Percentiles rank a stretch among this genome's conserved stretches.
Conservation (phyloP, 2,113 vertebrate species). For the Benitochromis conjunctus region DNA sequence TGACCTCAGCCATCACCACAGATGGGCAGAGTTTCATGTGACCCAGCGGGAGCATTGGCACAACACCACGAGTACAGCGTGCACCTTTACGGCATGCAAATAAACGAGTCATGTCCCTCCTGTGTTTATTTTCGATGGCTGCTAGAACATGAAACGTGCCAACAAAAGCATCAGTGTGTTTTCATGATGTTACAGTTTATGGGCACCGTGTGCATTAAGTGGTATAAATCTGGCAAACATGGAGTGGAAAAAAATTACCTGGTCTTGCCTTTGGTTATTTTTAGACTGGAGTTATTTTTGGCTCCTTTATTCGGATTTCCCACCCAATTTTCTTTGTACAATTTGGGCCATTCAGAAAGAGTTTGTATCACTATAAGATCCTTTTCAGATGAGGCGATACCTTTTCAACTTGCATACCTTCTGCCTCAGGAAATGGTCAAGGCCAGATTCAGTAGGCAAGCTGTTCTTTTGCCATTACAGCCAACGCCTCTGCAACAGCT, state of each 20-base stretch:
- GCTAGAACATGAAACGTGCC: slow-evolving; percentile 3
- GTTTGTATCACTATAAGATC: not conserved
- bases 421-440: not conserved
- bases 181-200: slow-evolving; percentile 24
- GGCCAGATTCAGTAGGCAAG: slow-evolving; percentile 20
- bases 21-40: slow-evolving; percentile 18
- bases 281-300: slow-evolving; percentile 54
- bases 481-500: slow-evolving; percentile 16
- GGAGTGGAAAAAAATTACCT: slow-evolving; percentile 31
- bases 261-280: slow-evolving; percentile 20
- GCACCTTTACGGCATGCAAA: slow-evolving; percentile 35
- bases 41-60: slow-evolving; percentile 22
- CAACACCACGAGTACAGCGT: not conserved
- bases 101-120: slow-evolving; percentile 1
- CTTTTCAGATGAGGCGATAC: not conserved
- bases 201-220: not conserved
- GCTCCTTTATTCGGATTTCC: slow-evolving; percentile 18
- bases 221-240: slow-evolving; percentile 9
- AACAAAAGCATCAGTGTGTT: slow-evolving; percentile 41
- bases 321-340: slow-evolving; percentile 40
- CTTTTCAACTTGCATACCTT: not conserved
- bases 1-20: slow-evolving; percentile 43
- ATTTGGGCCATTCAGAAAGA: not conserved
- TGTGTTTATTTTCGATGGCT: slow-evolving; percentile 29
- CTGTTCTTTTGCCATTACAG: slow-evolving; percentile 12